Evolutionary conservation across 2,888 invertebrate species (phyloP).

Genomic region (Phortica okadai): DNA sequence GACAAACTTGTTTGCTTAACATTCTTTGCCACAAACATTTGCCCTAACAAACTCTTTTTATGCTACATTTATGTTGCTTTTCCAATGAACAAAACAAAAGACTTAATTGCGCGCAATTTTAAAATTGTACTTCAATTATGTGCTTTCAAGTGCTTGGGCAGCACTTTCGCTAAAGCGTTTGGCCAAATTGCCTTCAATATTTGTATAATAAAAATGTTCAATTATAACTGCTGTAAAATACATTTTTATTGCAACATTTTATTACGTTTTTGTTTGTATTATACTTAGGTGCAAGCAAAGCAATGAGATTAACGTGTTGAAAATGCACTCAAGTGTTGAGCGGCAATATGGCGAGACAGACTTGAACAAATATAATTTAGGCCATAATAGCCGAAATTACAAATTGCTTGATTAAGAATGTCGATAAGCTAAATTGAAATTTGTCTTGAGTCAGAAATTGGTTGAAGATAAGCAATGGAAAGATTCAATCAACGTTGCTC

Average conservation of each 20-base stretch:
- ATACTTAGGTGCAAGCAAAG: not conserved
- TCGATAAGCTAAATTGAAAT: too few relatives aligned
- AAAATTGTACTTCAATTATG: constrained; percentile 11
- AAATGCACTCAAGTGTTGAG: not conserved
- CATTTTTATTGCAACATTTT: not conserved
- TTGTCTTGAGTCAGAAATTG: too few relatives aligned
- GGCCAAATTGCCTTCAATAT: constrained; percentile 46
- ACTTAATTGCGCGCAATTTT: constrained; percentile 31
- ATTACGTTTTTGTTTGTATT: not conserved
- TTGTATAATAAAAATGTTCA: not conserved
- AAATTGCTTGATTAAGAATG: too few relatives aligned
- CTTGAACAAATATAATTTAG: not conserved
- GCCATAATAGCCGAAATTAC: not conserved
- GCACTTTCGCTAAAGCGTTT: constrained; percentile 46
- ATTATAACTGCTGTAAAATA: not conserved
- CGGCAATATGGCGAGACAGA: not conserved
- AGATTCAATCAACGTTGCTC: too few relatives aligned
- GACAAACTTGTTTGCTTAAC: not conserved
- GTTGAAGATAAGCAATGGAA: too few relatives aligned
- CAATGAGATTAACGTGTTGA: not conserved
- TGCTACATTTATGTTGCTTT: not conserved
- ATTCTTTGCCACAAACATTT: not conserved
- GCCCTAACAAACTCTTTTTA: too few relatives aligned
- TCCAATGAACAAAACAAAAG: not conserved
- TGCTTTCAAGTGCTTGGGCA: constrained; percentile 5